Percentiles rank a stretch among this genome's conserved stretches.
phyloP scores from a whole-genome alignment of 2,113 vertebrate species.

The Neogobius melanostomus region DNA sequence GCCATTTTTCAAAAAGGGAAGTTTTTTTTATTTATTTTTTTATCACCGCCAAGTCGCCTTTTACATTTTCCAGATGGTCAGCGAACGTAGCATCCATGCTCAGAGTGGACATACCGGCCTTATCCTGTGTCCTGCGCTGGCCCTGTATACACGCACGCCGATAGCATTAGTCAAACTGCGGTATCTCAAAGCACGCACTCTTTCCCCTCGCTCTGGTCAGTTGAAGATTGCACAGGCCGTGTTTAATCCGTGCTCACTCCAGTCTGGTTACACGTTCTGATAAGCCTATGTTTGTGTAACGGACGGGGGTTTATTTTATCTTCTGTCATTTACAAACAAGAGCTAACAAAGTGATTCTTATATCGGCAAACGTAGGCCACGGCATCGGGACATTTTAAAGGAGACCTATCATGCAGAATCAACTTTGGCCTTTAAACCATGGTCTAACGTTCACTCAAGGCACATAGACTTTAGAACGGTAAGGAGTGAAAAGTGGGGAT shows the following conservation, averaged over 20 bases:
- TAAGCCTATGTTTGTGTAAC: slow-evolving; percentile 62
- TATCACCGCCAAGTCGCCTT: slow-evolving; percentile 59
- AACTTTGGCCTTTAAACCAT: no score
- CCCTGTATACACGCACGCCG: background rate
- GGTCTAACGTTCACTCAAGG: no score
- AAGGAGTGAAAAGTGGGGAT: no score
- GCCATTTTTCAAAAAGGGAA: slow-evolving; percentile 43
- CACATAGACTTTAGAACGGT: no score
- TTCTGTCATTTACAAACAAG: background rate
- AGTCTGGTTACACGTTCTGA: slow-evolving; percentile 58
- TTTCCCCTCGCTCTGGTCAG: slow-evolving; percentile 32
- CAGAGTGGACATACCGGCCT: slow-evolving; percentile 22
- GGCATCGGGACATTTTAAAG: background rate
- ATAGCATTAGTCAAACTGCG: slow-evolving; percentile 27
- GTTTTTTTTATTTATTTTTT: slow-evolving; percentile 62
- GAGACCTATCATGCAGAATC: no score
- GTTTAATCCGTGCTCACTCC: slow-evolving; percentile 25
- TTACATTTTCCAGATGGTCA: slow-evolving; percentile 58
- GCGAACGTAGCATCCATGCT: slow-evolving; percentile 57
- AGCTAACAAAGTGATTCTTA: background rate
- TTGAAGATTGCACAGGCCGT: slow-evolving; percentile 34
- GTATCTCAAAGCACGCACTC: slow-evolving; percentile 26
- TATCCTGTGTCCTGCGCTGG: background rate
- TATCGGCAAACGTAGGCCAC: slow-evolving; percentile 9
- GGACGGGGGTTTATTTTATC: slow-evolving; percentile 29